Evolutionary conservation across 2,113 vertebrate genomes (phyloP), one percentile per base, ranked within the genome.

Genomic region (Jacana jacana): DNA sequence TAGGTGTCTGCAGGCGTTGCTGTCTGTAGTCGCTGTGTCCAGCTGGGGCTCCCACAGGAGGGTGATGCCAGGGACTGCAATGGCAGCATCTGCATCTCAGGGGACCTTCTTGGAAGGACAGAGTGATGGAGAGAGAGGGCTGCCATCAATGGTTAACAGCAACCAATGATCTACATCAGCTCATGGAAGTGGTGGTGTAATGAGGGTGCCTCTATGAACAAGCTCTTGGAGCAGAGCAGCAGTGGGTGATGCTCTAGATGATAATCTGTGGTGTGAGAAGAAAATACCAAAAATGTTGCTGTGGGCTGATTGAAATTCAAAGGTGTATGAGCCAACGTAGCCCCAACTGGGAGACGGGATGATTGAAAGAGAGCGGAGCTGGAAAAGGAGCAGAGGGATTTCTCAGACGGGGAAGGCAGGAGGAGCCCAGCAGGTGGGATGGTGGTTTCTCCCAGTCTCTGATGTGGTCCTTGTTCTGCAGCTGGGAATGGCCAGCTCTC

Each of bases 401-500:
- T 58, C 63, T 88, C 0, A 0, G 63, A 8, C 27, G 30, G 46
- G 85, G 57, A 33, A 15, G 71, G 54, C 37, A 65, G 40, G 40
- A 93, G 27, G 8, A 65, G 44, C 30, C 60, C 30, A 6, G 55
- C 4, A 6, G 40, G 22, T 1, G 9, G 54, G 40, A 51, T 23
- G 16, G 44, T 40, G 66, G 30, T 60, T 61, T 77, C 40, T 86
- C 69, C 22, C 0, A 0, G 15, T 60, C 22, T 72, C 54, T 60
- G 46, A 13, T 51, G 28, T 2, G 4, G 6, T 89, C 39, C 73
- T 19, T 31, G 88, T 5, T 60, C 44, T 25, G 11, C 44, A 22
- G 54, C 55, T 46, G 66, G 55, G 7, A 4, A 4, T 3, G 8
- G 49, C 8, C 0, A 0, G 23, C 40, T 46, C 10, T 11, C 3